These are phyloP conservation scores for Musca domestica DNA, from an alignment of 1,140 invertebrate genomes.

Conservation along the genomic window DNA sequence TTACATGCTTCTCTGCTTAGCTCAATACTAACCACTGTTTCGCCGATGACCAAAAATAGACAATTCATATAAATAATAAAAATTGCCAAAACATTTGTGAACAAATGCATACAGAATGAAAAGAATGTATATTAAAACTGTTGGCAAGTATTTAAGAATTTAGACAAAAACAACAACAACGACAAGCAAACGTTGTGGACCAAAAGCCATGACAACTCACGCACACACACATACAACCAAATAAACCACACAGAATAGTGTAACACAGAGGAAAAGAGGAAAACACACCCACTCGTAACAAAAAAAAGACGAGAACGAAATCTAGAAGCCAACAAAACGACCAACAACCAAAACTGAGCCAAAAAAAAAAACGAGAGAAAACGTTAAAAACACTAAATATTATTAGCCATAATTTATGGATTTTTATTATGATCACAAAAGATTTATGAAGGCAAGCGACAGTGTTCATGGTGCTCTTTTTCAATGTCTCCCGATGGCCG, in stretches of 20 bases:
- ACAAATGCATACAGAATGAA: constrained; percentile 2
- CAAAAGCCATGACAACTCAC: background rate
- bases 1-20: too few relatives aligned
- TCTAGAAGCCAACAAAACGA: background rate
- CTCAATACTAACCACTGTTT: too few relatives aligned
- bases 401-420: constrained; percentile 22
- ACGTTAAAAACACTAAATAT: constrained; percentile 12
- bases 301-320: background rate
- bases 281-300: background rate
- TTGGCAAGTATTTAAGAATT: constrained; percentile 15
- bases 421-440: constrained; percentile 20
- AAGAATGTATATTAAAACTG: constrained; percentile 8
- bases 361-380: too few relatives aligned
- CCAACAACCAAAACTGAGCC: background rate
- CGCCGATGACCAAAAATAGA: too few relatives aligned
- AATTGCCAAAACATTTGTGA: background rate
- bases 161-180: background rate
- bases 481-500: background rate
- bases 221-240: background rate
- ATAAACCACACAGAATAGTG: background rate
- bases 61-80: too few relatives aligned
- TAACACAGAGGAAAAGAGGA: background rate
- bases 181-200: background rate
- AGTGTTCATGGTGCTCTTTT: background rate
- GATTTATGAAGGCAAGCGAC: constrained; percentile 6